Evolutionary conservation across 2,797 vertebrate genomes (phyloP).

Genomic region (Bryconaethiops microstoma): DNA sequence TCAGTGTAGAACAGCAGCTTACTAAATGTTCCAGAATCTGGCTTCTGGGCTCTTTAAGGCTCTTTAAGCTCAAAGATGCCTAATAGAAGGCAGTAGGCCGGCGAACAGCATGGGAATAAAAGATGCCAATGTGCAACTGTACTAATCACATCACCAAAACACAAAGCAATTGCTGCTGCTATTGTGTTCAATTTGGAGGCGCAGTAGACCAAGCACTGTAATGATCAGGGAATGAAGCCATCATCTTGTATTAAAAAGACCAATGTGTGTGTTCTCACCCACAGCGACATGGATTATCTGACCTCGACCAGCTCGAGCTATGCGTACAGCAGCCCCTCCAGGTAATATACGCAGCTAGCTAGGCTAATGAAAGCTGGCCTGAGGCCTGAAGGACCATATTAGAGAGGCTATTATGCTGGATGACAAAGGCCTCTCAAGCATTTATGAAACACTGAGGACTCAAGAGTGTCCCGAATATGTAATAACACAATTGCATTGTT

Average conservation of each 20-base stretch:
- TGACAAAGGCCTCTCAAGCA: constrained; percentile 11
- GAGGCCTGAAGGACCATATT: background rate
- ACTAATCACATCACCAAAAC: constrained; percentile 27
- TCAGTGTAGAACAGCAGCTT: background rate
- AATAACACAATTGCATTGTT: background rate
- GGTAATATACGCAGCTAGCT: constrained; percentile 53
- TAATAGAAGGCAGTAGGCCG: background rate
- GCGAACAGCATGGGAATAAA: constrained; percentile 12
- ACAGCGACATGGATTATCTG: constrained; percentile 64
- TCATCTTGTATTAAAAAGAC: constrained; percentile 15
- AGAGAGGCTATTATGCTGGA: constrained; percentile 5
- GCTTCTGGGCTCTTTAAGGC: background rate
- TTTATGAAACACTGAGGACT: constrained; percentile 17
- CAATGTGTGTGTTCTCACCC: constrained; percentile 33
- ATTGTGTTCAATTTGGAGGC: constrained; percentile 27
- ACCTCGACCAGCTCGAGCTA: constrained; percentile 65
- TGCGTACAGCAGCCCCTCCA: constrained; percentile 72
- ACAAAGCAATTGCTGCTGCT: constrained; percentile 23
- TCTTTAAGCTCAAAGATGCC: background rate
- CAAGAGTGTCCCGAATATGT: background rate
- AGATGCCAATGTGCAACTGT: constrained; percentile 11
- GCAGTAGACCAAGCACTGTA: constrained; percentile 23
- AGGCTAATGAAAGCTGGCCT: background rate
- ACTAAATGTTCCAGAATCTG: background rate
- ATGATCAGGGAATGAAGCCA: constrained; percentile 4